Evolutionary conservation across 2,888 invertebrate genomes (phyloP).

Genomic region (Coremacera marginata): DNA sequence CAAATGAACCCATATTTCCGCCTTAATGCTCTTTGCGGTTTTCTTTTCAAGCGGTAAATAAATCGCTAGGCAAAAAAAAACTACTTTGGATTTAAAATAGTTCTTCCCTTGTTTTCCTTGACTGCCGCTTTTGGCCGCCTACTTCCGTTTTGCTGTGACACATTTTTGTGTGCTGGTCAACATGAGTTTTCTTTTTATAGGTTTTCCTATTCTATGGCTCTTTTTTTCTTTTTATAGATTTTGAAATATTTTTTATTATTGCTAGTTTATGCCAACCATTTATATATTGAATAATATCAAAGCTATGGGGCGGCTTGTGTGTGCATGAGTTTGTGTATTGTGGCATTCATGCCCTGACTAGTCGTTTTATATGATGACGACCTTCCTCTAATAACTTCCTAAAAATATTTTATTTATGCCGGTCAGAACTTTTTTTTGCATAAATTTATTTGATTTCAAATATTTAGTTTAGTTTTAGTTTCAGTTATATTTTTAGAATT

Average conservation of each 20-base stretch:
- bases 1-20: constrained; percentile 19
- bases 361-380: too few relatives aligned
- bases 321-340: background rate
- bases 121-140: too few relatives aligned
- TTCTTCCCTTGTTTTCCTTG: background rate
- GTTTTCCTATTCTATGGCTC: background rate
- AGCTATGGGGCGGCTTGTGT: background rate
- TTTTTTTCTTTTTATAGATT: background rate
- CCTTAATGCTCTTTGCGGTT: constrained; percentile 17
- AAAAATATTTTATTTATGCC: too few relatives aligned
- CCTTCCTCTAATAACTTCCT: too few relatives aligned
- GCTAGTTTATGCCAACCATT: background rate
- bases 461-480: too few relatives aligned
- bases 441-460: too few relatives aligned
- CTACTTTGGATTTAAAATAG: constrained; percentile 2
- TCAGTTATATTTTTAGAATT: too few relatives aligned
- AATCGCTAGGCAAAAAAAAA: background rate
- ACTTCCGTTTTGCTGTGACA: too few relatives aligned
- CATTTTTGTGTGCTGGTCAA: too few relatives aligned
- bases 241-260: background rate
- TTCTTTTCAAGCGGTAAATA: background rate
- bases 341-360: background rate
- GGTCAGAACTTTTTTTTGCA: too few relatives aligned
- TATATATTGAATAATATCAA: background rate
- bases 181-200: background rate